Percentiles rank a stretch among this genome's conserved stretches.
phyloP scores from a whole-genome alignment of 2,888 invertebrate genomes.

The Agriopis aurantiaria region DNA sequence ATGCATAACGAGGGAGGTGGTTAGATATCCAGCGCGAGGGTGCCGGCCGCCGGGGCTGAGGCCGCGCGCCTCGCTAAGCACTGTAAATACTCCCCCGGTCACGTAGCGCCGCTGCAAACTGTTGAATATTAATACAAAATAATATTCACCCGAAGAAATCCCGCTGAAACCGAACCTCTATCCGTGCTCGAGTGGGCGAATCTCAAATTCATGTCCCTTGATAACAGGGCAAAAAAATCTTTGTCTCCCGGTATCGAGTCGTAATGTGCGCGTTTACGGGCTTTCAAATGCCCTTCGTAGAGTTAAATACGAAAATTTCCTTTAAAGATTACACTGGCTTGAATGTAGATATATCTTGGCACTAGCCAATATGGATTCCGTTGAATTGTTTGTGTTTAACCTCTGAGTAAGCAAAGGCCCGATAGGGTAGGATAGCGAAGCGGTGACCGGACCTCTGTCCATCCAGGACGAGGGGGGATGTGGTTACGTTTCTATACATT shows the following conservation, averaged over 20 bases:
- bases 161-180: conserved; percentile 58
- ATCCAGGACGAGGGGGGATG: conserved; percentile 33
- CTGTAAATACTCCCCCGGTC: conserved; percentile 80
- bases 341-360: background rate
- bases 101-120: conserved; percentile 78
- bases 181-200: conserved; percentile 60
- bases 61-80: conserved; percentile 77
- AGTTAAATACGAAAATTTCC: conserved; percentile 6
- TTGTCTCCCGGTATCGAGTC: conserved; percentile 21
- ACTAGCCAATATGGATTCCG: conserved; percentile 9
- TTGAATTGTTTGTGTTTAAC: conserved; percentile 23
- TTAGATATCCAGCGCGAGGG: conserved; percentile 52
- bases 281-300: conserved; percentile 4
- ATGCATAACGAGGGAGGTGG: conserved; percentile 60
- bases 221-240: conserved; percentile 32
- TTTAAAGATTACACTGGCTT: background rate
- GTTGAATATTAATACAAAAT: conserved; percentile 83
- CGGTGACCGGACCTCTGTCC: conserved; percentile 12
- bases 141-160: conserved; percentile 70
- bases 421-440: background rate
- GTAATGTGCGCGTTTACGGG: conserved; percentile 27
- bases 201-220: conserved; percentile 42
- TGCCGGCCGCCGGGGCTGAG: conserved; percentile 56
- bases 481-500: conserved; percentile 53
- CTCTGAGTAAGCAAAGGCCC: conserved; percentile 22